These are phyloP conservation scores for Heliconius cydno DNA, from an alignment of 2,888 invertebrate genomes.

Conservation along the genomic window DNA sequence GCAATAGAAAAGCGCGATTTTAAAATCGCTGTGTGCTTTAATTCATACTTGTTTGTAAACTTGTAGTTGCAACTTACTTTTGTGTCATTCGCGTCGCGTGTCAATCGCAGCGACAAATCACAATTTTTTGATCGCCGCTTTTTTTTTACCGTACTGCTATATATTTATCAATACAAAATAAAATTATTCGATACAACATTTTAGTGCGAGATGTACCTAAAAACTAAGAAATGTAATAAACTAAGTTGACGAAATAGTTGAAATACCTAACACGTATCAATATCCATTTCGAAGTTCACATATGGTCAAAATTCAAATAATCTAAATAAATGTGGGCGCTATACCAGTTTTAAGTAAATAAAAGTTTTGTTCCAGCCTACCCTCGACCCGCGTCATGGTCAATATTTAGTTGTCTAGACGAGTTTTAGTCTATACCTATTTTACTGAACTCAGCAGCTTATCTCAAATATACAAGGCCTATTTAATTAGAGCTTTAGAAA, in stretches of 20 bases:
- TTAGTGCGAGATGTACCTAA: too few relatives aligned
- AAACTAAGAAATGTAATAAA: not conserved
- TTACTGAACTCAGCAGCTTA: conserved; percentile 5
- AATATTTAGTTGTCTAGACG: conserved; percentile 29
- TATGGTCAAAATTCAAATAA: not conserved
- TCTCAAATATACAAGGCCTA: conserved; percentile 6
- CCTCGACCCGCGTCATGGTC: conserved; percentile 15
- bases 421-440: conserved; percentile 13
- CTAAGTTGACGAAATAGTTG: not conserved
- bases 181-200: too few relatives aligned
- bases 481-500: not conserved
- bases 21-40: too few relatives aligned
- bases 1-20: too few relatives aligned
- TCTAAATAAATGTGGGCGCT: not conserved
- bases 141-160: too few relatives aligned
- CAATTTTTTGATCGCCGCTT: too few relatives aligned
- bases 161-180: too few relatives aligned
- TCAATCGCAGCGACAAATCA: too few relatives aligned
- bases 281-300: not conserved
- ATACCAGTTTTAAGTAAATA: conserved; percentile 1
- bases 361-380: conserved; percentile 6
- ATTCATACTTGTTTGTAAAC: too few relatives aligned
- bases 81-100: too few relatives aligned
- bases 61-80: too few relatives aligned
- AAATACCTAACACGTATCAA: not conserved